These are phyloP conservation scores for Temnothorax curvispinosus DNA, from an alignment of 1,140 invertebrate genomes.

Conservation along the genomic window DNA sequence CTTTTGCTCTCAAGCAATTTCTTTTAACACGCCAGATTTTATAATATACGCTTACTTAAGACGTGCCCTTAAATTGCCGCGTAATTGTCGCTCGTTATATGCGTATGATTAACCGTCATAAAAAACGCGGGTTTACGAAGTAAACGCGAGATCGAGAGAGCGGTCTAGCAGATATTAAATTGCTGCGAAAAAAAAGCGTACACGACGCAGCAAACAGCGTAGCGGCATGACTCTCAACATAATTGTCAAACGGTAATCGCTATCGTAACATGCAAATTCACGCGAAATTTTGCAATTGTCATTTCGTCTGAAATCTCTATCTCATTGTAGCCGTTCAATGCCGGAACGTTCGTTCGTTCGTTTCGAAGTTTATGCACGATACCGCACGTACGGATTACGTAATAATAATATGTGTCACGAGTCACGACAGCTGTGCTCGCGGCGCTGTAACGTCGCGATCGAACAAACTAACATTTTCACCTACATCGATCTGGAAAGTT, in stretches of 20 bases:
- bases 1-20: constrained; percentile 32
- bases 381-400: background rate
- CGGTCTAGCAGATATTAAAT: constrained; percentile 25
- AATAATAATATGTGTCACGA: constrained; percentile 6
- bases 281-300: background rate
- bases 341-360: background rate
- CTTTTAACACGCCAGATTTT: constrained; percentile 50
- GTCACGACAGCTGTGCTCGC: background rate
- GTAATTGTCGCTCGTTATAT: constrained; percentile 48
- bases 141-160: constrained; percentile 29
- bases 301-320: background rate
- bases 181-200: background rate
- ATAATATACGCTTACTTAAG: constrained; percentile 34
- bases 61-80: constrained; percentile 41
- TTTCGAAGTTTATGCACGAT: background rate
- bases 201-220: background rate
- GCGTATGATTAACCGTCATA: constrained; percentile 46
- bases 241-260: constrained; percentile 20
- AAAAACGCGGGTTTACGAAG: constrained; percentile 9
- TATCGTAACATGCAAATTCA: background rate
- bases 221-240: background rate
- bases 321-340: background rate
- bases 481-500: background rate
- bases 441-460: background rate
- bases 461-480: constrained; percentile 30